Base-by-base conservation (phyloP, 1,140 invertebrate genomes). In the Drosophila asahinai region DNA sequence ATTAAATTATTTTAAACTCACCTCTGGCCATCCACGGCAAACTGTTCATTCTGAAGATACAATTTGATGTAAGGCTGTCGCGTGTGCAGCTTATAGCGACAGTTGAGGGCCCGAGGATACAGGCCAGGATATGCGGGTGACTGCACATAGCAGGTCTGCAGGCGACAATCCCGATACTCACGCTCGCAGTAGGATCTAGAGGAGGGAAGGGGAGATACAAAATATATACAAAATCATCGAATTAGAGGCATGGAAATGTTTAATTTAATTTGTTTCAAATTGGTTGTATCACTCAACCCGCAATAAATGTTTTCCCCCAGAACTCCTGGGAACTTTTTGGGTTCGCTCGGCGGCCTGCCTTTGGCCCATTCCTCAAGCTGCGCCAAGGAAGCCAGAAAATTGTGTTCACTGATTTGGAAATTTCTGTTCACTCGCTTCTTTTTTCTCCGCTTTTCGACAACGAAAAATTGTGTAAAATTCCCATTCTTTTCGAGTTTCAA, bases 111-210 rank as follows among this genome's bases (percentile, higher is more conserved):
- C 25, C 97, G 94, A 0, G 97, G 97, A 93, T 98, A 98, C 3
- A 98, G 96, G 11, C 97, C 97, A 5, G 98, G 98, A 93, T 97
- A 98, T 0, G 97, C 97, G 1, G 97, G 97, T 8, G 97, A 97
- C 92, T 98, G 97, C 1, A 98, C 97, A 93, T 97, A 98, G 92
- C 97, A 98, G 3, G 97, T 98, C 83, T 98, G 97, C 1, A 98
- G 94, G 11, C 96, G 94, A 86, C 97, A 98, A 89, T 97, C 97
- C 27, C 96, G 94, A 93, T 97, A 98, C 51, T 97, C 95, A 52
- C 97, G 94, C 86, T 98, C 97, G 92, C 97, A 98, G 92, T 98
- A 98, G 14, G 97, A 97, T 40, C 97, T 97, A 92, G 0, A 82
- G 91, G 9, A 12, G 36, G 63, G 9, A 74, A 58, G 27, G 33